Evolutionary conservation across 2,888 invertebrate genomes (phyloP).

Genomic region (Temnothorax ravouxi): DNA sequence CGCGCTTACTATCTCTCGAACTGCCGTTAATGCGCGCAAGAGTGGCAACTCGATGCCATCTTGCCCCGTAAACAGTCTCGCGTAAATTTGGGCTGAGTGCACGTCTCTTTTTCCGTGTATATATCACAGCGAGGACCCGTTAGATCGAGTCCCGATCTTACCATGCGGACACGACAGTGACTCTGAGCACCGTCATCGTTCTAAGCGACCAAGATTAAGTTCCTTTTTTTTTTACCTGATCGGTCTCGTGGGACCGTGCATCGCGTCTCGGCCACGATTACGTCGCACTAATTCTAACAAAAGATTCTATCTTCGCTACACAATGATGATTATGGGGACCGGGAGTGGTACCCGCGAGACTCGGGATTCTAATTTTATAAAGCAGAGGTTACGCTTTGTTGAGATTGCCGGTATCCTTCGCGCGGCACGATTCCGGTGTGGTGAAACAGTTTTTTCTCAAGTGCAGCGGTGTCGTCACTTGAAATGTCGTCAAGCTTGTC

Average conservation of each 20-base stretch:
- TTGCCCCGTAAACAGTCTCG: slow-evolving; percentile 78
- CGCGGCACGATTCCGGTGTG: not conserved
- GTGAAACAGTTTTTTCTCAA: slow-evolving; percentile 27
- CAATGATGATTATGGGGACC: slow-evolving; percentile 58
- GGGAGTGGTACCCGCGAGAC: slow-evolving; percentile 44
- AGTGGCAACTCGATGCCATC: slow-evolving; percentile 75
- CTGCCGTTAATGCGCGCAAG: slow-evolving; percentile 76
- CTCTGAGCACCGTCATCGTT: slow-evolving; percentile 55
- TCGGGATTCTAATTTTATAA: slow-evolving; percentile 64
- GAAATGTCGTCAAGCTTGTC: slow-evolving; percentile 2
- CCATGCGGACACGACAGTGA: slow-evolving; percentile 59
- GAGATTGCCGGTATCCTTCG: slow-evolving; percentile 20
- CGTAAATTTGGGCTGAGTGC: slow-evolving; percentile 79
- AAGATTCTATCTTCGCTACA: slow-evolving; percentile 60
- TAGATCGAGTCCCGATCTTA: slow-evolving; percentile 63
- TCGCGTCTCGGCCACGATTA: slow-evolving; percentile 56
- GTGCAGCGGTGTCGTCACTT: slow-evolving; percentile 19
- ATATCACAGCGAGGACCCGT: slow-evolving; percentile 62
- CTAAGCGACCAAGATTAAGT: slow-evolving; percentile 46
- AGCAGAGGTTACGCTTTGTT: slow-evolving; percentile 53
- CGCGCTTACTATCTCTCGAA: slow-evolving; percentile 69
- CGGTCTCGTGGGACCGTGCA: slow-evolving; percentile 1
- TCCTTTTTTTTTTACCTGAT: slow-evolving; percentile 34
- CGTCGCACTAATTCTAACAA: slow-evolving; percentile 61
- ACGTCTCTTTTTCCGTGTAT: slow-evolving; percentile 59